These are phyloP conservation scores for Meliscaeva auricollis DNA, from an alignment of 2,888 invertebrate species.

Conservation along the genomic window DNA sequence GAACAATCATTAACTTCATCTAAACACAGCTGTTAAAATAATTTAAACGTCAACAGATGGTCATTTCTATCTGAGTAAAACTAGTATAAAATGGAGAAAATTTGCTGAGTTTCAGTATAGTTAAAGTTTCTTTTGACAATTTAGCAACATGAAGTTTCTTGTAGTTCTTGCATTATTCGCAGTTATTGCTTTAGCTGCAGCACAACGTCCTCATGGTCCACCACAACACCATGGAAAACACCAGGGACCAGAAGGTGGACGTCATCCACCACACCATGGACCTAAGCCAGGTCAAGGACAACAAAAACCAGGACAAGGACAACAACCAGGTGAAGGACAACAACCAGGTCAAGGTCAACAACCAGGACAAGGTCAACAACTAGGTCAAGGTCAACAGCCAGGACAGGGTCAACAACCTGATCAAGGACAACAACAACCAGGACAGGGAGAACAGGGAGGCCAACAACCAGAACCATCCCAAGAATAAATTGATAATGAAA, in stretches of 20 bases:
- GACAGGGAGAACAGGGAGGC: not conserved
- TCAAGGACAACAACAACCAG: not conserved
- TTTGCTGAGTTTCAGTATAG: not conserved
- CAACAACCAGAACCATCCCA: not conserved
- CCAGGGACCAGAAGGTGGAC: not conserved
- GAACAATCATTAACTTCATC: too few species aligned
- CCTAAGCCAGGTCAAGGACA: not conserved
- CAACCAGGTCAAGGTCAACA: conserved; percentile 7
- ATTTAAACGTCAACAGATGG: too few species aligned
- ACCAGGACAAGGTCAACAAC: not conserved
- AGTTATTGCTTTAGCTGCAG: not conserved
- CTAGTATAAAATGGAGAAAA: not conserved
- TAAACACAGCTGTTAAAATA: too few species aligned
- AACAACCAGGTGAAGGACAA: conserved; percentile 3
- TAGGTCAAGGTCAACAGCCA: conserved; percentile 5
- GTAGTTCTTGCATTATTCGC: conserved; percentile 9
- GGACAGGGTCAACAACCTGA: conserved; percentile 9
- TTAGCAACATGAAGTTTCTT: conserved; percentile 5
- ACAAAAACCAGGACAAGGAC: conserved; percentile 4
- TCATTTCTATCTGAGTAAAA: too few species aligned
- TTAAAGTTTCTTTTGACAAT: conserved; percentile 1
- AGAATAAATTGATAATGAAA: not conserved
- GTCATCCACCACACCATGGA: not conserved
- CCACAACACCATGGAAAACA: conserved; percentile 1
- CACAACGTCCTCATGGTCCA: not conserved